Base-by-base conservation (phyloP, 2,797 vertebrate genomes). In the Emydoidea blandingii region DNA sequence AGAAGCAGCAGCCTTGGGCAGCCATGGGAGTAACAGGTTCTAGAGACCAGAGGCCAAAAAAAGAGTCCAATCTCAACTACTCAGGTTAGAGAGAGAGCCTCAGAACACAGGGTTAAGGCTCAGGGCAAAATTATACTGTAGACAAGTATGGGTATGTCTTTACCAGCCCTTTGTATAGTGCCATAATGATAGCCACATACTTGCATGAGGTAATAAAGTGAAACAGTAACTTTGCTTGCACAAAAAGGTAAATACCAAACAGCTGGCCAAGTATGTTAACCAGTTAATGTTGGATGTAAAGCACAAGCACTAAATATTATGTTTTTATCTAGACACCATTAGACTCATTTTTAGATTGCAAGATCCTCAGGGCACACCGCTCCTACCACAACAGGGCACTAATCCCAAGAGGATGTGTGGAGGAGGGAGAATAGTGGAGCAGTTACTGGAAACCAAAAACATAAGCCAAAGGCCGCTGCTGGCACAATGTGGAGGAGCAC, bases 271-370 rank as follows among this genome's bases (percentile, higher is more conserved):
- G 94, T 96, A 97, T 94, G 95, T 92, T 97, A 94, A 96, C 95
- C 95, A 85, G 91, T 76, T 94, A 96, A 96, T 92, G 92, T 92
- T 65, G 94, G 90, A 90, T 92, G 81, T 86, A 95, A 94, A 96
- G 91, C 87, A 53, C 81, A 97, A 96, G 91, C 94, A 94, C 96
- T 25, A 96, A 96, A 94, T 86, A 80, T 92, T 94, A 89, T 44
- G 83, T 95, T 95, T 96, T 94, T 97, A 96, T 97, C 95, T 95
- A 97, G 96, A 96, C 96, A 97, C 87, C 95, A 91, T 95, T 29
- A 92, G 65, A 92, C 91, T 95, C 89, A 85, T 92, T 96, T 96
- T 92, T 50, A 94, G 91, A 88, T 7, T 59, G 81, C 91, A 97
- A n/a, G 94, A 91, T 94, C 91, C 89, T 72, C 85, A 94, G 94